phyloP scores from a whole-genome alignment of 2,888 invertebrate genomes.

The Diloba caeruleocephala region DNA sequence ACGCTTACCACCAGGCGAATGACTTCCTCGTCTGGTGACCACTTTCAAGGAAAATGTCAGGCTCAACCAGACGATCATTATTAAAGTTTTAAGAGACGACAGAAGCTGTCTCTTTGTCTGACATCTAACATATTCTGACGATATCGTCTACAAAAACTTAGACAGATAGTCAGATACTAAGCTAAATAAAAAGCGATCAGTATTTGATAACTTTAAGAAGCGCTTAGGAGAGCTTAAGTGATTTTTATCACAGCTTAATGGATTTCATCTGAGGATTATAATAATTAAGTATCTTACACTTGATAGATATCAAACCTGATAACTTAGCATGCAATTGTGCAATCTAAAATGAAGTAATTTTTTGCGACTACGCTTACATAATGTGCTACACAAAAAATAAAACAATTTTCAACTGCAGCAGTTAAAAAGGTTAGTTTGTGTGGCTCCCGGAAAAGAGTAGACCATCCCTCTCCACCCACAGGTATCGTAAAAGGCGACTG shows the following conservation, averaged over 20 bases:
- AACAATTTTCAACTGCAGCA: constrained; percentile 25
- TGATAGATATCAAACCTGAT: constrained; percentile 4
- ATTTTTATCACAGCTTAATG: constrained; percentile 9
- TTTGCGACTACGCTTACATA: constrained; percentile 29
- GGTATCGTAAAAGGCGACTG: too few species aligned
- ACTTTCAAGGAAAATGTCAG: too few species aligned
- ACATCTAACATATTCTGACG: constrained; percentile 35
- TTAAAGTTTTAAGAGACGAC: constrained; percentile 60
- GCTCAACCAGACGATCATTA: constrained; percentile 48
- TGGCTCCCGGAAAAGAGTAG: too few species aligned
- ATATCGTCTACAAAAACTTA: constrained; percentile 35
- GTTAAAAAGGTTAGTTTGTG: too few species aligned
- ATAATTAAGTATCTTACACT: not conserved
- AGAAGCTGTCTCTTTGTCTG: constrained; percentile 61
- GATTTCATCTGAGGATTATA: constrained; percentile 7
- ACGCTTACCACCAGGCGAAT: too few species aligned
- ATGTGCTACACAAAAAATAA: constrained; percentile 21
- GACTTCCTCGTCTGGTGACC: too few species aligned
- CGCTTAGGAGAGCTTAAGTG: constrained; percentile 2
- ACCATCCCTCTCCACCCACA: too few species aligned
- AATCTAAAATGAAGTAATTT: constrained; percentile 27
- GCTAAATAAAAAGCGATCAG: constrained; percentile 39
- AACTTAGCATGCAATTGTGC: constrained; percentile 24
- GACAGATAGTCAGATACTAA: constrained; percentile 25
- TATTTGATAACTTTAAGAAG: constrained; percentile 15